Evolutionary conservation across 2,113 vertebrate genomes (phyloP).

Genomic region (Clarias gariepinus): DNA sequence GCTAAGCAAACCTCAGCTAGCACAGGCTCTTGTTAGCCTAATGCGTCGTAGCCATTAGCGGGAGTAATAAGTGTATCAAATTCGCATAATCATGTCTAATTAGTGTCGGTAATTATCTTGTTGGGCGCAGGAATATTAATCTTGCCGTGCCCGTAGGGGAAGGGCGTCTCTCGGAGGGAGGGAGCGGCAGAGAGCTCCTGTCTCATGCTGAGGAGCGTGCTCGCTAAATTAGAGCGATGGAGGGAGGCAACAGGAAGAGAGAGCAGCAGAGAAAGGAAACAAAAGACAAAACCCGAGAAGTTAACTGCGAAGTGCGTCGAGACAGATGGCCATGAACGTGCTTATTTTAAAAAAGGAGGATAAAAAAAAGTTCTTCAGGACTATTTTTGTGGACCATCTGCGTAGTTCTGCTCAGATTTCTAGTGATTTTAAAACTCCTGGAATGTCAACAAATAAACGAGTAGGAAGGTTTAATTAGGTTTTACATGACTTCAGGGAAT

Average conservation of each 20-base stretch:
- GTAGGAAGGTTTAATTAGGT: not conserved
- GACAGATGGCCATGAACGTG: conserved; percentile 24
- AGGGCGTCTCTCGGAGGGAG: conserved; percentile 74
- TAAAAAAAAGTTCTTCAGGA: not conserved
- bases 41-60: conserved; percentile 84
- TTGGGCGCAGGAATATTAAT: conserved; percentile 93
- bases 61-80: conserved; percentile 92
- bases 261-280: conserved; percentile 31
- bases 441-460: not conserved
- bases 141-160: conserved; percentile 85
- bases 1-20: conserved; percentile 74
- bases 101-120: conserved; percentile 99
- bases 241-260: conserved; percentile 49
- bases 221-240: conserved; percentile 74
- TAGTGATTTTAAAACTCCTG: not conserved
- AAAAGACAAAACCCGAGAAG: conserved; percentile 43
- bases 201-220: conserved; percentile 66
- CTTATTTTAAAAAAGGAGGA: not conserved
- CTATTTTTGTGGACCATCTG: conserved; percentile 22
- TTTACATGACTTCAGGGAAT: not conserved
- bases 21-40: conserved; percentile 81
- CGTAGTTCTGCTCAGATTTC: not conserved
- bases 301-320: conserved; percentile 46
- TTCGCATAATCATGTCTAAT: conserved; percentile 98
- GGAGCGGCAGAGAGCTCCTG: conserved; percentile 70